phyloP scores from a whole-genome alignment of 2,797 vertebrate genomes.

The Sylvilagus floridanus region DNA sequence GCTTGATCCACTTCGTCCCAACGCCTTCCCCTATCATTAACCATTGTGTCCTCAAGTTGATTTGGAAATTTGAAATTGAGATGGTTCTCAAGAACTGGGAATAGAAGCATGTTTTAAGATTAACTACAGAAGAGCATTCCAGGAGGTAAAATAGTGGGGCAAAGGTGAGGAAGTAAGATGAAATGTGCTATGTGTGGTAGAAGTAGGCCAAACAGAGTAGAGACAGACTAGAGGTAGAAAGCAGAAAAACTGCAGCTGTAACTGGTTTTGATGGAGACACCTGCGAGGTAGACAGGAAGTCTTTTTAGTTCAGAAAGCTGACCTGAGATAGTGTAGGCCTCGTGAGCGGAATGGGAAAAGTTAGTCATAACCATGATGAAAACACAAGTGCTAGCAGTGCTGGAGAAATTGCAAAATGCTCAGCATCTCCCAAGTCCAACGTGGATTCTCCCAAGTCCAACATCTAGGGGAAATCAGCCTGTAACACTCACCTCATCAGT shows the following conservation, averaged over 20 bases:
- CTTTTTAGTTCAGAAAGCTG: not conserved
- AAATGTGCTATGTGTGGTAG: not conserved
- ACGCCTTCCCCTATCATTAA: not conserved
- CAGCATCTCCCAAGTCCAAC: not conserved
- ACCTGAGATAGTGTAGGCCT: not conserved
- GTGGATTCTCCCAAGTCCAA: too few relatives aligned
- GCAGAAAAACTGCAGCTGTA: not conserved
- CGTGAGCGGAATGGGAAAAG: not conserved
- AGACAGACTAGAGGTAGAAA: not conserved
- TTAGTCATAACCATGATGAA: not conserved
- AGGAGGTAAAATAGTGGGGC: too few relatives aligned
- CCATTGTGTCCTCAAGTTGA: not conserved
- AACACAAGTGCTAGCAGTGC: not conserved
- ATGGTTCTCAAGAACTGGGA: not conserved
- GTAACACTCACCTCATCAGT: not conserved
- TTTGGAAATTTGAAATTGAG: not conserved
- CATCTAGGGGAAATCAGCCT: constrained; percentile 1
- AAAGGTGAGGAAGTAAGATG: not conserved
- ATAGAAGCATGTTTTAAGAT: not conserved
- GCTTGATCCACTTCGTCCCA: too few relatives aligned
- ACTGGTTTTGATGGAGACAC: not conserved
- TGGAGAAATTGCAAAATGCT: not conserved
- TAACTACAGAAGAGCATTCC: not conserved
- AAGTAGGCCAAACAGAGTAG: not conserved
- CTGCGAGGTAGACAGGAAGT: not conserved